Conservation (phyloP, 1,140 invertebrate species). For the Periplaneta americana region DNA sequence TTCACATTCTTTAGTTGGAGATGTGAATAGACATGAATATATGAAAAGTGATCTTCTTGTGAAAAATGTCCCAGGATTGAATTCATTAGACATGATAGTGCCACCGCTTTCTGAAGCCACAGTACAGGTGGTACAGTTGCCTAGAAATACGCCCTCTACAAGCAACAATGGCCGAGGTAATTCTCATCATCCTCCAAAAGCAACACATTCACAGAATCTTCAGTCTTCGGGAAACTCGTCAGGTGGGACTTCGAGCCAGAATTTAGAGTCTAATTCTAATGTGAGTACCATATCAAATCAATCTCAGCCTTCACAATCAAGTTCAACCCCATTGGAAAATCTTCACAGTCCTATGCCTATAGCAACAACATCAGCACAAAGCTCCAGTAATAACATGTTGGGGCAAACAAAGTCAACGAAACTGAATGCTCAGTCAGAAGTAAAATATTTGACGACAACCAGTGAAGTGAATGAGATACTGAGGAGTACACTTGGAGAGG, state of each 20-base stretch:
- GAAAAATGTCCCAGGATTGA: conserved; percentile 44
- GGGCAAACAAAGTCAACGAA: neutral
- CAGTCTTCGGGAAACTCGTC: conserved; percentile 1
- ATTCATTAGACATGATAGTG: conserved; percentile 48
- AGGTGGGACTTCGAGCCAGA: neutral
- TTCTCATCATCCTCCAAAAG: neutral
- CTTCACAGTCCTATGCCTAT: neutral
- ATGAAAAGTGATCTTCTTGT: conserved; percentile 27
- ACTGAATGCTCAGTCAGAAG: conserved; percentile 1
- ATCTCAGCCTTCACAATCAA: neutral
- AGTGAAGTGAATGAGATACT: conserved; percentile 18
- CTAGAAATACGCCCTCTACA: conserved; percentile 20
- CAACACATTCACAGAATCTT: neutral
- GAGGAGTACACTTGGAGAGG: conserved; percentile 8
- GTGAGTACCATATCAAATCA: neutral
- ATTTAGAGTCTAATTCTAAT: neutral
- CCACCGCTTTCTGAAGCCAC: conserved; percentile 44
- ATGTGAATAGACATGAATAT: neutral
- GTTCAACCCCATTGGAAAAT: neutral
- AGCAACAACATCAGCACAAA: neutral
- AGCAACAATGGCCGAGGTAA: neutral
- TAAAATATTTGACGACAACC: conserved; percentile 14
- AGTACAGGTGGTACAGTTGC: conserved; percentile 53
- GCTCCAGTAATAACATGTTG: neutral
- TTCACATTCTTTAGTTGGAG: neutral